A percentile compares a stretch with the other conserved stretches of the same genome.
phyloP scores from a whole-genome alignment of 1,140 invertebrate genomes.

The Mya arenaria region DNA sequence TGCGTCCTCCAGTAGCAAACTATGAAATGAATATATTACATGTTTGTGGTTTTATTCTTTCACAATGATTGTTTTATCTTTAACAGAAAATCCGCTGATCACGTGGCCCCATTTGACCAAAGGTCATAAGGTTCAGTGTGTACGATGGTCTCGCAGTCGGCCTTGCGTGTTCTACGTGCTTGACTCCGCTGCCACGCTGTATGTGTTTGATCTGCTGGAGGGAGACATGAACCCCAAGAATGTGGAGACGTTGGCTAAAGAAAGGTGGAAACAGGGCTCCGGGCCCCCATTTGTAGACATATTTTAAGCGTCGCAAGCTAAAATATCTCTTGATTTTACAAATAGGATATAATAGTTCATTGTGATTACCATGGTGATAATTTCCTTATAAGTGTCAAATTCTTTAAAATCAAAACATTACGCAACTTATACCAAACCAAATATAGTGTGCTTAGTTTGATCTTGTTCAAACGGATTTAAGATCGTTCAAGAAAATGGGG shows the following conservation, averaged over 20 bases:
- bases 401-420: not conserved
- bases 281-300: not conserved
- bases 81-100: slow-evolving; percentile 83
- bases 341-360: not conserved
- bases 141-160: slow-evolving; percentile 85
- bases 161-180: slow-evolving; percentile 84
- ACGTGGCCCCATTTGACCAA: slow-evolving; percentile 80
- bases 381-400: not conserved
- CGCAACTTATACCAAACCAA: too few relatives aligned
- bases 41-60: not conserved
- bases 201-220: slow-evolving; percentile 85
- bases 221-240: slow-evolving; percentile 81
- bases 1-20: too few relatives aligned
- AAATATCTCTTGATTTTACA: not conserved
- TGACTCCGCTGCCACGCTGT: slow-evolving; percentile 83
- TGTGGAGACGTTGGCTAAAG: slow-evolving; percentile 80
- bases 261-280: slow-evolving; percentile 69
- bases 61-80: slow-evolving; percentile 47
- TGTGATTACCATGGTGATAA: not conserved
- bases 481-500: too few relatives aligned
- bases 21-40: too few relatives aligned
- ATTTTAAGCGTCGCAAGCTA: not conserved
- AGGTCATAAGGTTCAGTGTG: slow-evolving; percentile 78
- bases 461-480: too few relatives aligned
- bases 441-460: too few relatives aligned